Evolutionary conservation across 1,140 invertebrate species (phyloP).

Genomic region (Drosophila parabipectinata): DNA sequence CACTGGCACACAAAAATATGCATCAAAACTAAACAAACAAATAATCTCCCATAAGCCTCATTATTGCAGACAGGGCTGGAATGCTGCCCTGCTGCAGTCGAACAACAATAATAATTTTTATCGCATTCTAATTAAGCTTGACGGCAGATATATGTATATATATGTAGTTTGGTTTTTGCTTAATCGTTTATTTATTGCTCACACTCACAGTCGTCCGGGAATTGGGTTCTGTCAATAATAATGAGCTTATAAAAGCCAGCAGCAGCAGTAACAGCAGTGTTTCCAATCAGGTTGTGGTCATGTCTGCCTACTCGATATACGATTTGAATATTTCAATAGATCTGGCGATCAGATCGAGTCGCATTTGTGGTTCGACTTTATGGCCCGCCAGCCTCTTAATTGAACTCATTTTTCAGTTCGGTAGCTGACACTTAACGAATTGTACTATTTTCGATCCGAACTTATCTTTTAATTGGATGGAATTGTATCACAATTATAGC

Average conservation of each 20-base stretch:
- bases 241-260: conserved; percentile 30
- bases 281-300: conserved; percentile 27
- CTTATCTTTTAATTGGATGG: conserved; percentile 25
- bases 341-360: conserved; percentile 25
- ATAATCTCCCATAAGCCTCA: conserved; percentile 76
- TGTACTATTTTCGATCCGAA: conserved; percentile 21
- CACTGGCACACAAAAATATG: conserved; percentile 66
- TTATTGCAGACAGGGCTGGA: conserved; percentile 56
- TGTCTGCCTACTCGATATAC: conserved; percentile 26
- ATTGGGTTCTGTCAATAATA: conserved; percentile 36
- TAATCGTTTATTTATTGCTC: conserved; percentile 77
- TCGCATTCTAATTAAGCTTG: conserved; percentile 75
- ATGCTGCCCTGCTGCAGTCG: conserved; percentile 5
- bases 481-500: neutral
- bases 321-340: conserved; percentile 46
- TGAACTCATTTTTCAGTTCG: conserved; percentile 46
- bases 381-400: conserved; percentile 20
- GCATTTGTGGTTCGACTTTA: conserved; percentile 9
- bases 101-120: conserved; percentile 35
- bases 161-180: conserved; percentile 36
- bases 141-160: conserved; percentile 25
- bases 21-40: conserved; percentile 66
- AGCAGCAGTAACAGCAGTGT: neutral
- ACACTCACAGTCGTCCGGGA: conserved; percentile 7
- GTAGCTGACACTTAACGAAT: conserved; percentile 38